Conservation (phyloP, 2,113 vertebrate genomes). For the Vombatus ursinus region DNA sequence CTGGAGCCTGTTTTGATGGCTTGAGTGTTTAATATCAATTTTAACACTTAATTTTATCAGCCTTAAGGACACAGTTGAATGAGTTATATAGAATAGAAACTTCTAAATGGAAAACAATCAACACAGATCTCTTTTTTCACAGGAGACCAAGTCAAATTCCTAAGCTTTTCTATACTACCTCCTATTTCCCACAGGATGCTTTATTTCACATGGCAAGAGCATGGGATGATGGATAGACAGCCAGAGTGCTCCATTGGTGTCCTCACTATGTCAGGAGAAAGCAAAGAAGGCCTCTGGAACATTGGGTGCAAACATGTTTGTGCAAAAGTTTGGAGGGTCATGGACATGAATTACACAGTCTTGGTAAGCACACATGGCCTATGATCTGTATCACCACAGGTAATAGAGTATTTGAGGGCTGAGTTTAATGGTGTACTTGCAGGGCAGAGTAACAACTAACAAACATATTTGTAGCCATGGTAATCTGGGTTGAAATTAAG, state of each 20-base stretch:
- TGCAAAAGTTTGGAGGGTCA: not conserved
- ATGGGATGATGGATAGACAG: not conserved
- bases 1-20: not conserved
- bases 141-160: not conserved
- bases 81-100: slow-evolving; percentile 6
- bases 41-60: slow-evolving; percentile 44
- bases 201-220: not conserved
- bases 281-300: not conserved
- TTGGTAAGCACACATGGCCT: not conserved
- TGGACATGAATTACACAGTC: not conserved
- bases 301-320: not conserved
- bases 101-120: not conserved
- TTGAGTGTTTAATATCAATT: slow-evolving; percentile 29
- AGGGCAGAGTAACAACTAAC: slow-evolving; percentile 43
- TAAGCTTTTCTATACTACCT: not conserved
- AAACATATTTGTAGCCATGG: slow-evolving; percentile 9
- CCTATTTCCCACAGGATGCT: not conserved
- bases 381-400: not conserved
- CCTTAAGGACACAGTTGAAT: slow-evolving; percentile 38
- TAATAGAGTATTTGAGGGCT: not conserved
- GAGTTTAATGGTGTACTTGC: not conserved
- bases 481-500: slow-evolving; percentile 42
- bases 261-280: not conserved
- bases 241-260: not conserved
- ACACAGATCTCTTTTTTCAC: not conserved